Base-by-base conservation (phyloP, 2,113 vertebrate species). In the Xenopus laevis region DNA sequence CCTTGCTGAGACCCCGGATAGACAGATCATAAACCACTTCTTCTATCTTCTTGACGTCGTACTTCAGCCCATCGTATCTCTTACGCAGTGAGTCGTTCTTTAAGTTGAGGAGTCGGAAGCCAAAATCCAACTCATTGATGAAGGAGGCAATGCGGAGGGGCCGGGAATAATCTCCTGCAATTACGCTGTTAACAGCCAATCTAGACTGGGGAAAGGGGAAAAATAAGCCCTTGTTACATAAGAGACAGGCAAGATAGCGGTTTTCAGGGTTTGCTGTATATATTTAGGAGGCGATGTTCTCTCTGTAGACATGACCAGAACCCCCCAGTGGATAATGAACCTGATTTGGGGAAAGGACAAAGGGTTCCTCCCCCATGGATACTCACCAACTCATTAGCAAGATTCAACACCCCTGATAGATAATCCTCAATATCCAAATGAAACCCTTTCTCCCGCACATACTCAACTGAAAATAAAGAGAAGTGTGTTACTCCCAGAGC, bases 1-100 rank as follows among this genome's bases (percentile, higher is more conserved):
- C 94, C 86, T 95, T 96, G 74, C 89, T 90, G 79, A 99, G 92
- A 75, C 97, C 97, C 2, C 97, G 90, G 84, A 99, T 99, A 0
- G 97, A 98, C 78, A 99, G 82, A 77, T 99, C 97, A 0, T 99
- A 99, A 70, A 99, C 97, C 79, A 98, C 97, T 75, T 99, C 97
- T 85, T 99, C 97, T 0, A 98, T 98, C 80, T 99, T 99, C 90
- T 98, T 99, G 83, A 99, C 97, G 0, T 99, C 97, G 0, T 99
- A 99, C 79, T 99, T 99, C 59, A 99, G 90, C 81, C 97, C 97
- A 1, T 99, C 97, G 0, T 99, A 99, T 15, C 97, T 96, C 75
- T 99, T 99, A 79, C 97, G 86, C 78, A 99, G 86, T 1, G 97
- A 97, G 86, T 99, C 97, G 0, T 99, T 99, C 83, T 98, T 99